Base-by-base conservation (phyloP, 1,140 invertebrate genomes). In the Hylyphantes graminicola region DNA sequence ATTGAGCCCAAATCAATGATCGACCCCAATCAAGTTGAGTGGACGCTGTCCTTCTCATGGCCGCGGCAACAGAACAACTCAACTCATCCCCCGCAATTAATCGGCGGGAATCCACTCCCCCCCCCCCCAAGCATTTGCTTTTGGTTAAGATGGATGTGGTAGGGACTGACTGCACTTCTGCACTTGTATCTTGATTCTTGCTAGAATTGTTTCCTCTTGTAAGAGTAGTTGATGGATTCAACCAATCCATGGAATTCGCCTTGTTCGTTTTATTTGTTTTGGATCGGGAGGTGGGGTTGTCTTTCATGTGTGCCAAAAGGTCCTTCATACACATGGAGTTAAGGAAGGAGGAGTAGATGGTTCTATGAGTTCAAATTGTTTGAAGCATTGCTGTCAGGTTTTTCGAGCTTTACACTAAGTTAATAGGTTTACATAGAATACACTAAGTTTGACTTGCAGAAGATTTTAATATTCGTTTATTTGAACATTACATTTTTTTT, bases 21-120 rank as follows among this genome's bases (percentile, higher is more conserved):
- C 57, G 54, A 73, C 79, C 68, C 79, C 79, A 81, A 81, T 81
- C 79, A 81, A 81, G 79, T 73, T 73, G 68, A 81, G 79, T 81
- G 79, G 79, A 73, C 63, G 68, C 63, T 57, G 67, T 81, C 51
- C 67, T 63, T 54, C 65, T 48, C 12, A 15, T 57, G 53, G 64
- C 17, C 48, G 61, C 17, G 35, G 35, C 35, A 35, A 35, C 35
- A 35, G 35, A 35, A 35, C 35, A 35, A 35, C 35, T 35, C 35
- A 35, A 35, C 35, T 35, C 13, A 8, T 13, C 50, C 17, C 72
- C 53, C 19, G 35, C 67, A 70, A 70, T 70, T 70, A 70, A 70
- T 70, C 67, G 19, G 50, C 48, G 6, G n/a, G 15, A 0, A 12
- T 51, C 54, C 50, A 53, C 70, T 8, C 21, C 17, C 35, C 64